Evolutionary conservation across 2,113 vertebrate species (phyloP).

Genomic region (Salvelinus namaycush): DNA sequence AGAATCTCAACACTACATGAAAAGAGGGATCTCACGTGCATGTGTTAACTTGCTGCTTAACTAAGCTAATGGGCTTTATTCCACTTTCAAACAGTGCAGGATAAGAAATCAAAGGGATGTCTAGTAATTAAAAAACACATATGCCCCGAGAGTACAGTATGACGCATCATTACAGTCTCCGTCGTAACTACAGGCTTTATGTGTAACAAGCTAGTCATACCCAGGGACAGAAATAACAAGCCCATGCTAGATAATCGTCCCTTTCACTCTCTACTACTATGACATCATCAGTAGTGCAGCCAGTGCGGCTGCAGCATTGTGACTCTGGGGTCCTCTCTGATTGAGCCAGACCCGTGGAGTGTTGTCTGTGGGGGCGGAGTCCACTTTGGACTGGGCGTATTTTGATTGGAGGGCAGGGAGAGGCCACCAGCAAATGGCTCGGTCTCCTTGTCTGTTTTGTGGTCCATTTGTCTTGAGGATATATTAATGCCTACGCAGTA

Average conservation of each 20-base stretch:
- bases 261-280: conserved; percentile 38
- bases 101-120: conserved; percentile 44
- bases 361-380: background rate
- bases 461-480: conserved; percentile 22
- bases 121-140: background rate
- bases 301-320: conserved; percentile 36
- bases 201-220: background rate
- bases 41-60: conserved; percentile 66
- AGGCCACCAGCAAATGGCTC: conserved; percentile 14
- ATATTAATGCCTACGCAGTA: conserved; percentile 8
- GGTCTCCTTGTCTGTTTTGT: conserved; percentile 6
- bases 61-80: conserved; percentile 58
- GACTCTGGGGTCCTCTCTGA: conserved; percentile 15
- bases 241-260: conserved; percentile 42
- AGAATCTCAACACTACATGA: conserved; percentile 54
- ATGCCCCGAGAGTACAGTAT: background rate
- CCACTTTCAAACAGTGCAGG: conserved; percentile 41
- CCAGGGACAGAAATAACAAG: conserved; percentile 48
- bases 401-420: background rate
- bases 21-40: conserved; percentile 60
- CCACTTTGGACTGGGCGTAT: background rate
- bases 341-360: background rate
- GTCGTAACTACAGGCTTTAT: conserved; percentile 27
- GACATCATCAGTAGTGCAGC: conserved; percentile 46
- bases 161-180: conserved; percentile 21